Evolutionary conservation across 2,888 invertebrate genomes (phyloP).

Genomic region (Cheilosia urbana): DNA sequence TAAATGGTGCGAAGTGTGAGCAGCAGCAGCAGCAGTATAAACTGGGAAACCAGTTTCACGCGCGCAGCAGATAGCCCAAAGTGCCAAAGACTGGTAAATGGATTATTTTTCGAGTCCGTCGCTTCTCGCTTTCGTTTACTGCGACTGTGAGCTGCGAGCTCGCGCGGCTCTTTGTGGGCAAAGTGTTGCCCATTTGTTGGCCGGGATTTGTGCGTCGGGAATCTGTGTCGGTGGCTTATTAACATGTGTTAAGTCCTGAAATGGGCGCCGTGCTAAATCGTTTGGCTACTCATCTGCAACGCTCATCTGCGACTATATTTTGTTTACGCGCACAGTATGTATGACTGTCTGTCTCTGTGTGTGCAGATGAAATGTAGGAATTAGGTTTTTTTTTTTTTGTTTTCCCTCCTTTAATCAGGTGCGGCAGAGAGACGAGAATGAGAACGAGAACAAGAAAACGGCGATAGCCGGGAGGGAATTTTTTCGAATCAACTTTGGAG

Average conservation of each 20-base stretch:
- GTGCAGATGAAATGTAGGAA: slow-evolving; percentile 11
- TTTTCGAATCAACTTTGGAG: slow-evolving; percentile 61
- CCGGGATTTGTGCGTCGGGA: slow-evolving; percentile 67
- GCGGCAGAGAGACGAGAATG: neutral
- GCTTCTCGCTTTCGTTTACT: slow-evolving; percentile 67
- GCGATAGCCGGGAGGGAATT: slow-evolving; percentile 70
- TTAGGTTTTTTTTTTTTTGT: slow-evolving; percentile 42
- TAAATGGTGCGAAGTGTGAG: slow-evolving; percentile 71
- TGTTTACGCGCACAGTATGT: neutral
- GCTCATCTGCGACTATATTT: slow-evolving; percentile 59
- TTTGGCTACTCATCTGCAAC: slow-evolving; percentile 73
- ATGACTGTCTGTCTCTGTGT: neutral
- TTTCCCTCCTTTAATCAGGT: slow-evolving; percentile 37
- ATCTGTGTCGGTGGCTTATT: slow-evolving; percentile 76
- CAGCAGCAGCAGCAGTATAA: slow-evolving; percentile 40
- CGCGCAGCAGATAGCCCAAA: slow-evolving; percentile 54
- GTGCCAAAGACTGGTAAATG: slow-evolving; percentile 74
- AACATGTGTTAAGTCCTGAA: slow-evolving; percentile 76
- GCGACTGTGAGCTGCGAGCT: neutral
- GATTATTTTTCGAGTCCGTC: slow-evolving; percentile 66
- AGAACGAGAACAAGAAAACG: slow-evolving; percentile 24
- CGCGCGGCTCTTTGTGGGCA: slow-evolving; percentile 32
- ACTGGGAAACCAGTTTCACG: slow-evolving; percentile 63
- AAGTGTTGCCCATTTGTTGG: slow-evolving; percentile 57
- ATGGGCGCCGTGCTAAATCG: slow-evolving; percentile 75